Base-by-base conservation (phyloP, 2,888 invertebrate genomes). In the Calameuta filiformis region DNA sequence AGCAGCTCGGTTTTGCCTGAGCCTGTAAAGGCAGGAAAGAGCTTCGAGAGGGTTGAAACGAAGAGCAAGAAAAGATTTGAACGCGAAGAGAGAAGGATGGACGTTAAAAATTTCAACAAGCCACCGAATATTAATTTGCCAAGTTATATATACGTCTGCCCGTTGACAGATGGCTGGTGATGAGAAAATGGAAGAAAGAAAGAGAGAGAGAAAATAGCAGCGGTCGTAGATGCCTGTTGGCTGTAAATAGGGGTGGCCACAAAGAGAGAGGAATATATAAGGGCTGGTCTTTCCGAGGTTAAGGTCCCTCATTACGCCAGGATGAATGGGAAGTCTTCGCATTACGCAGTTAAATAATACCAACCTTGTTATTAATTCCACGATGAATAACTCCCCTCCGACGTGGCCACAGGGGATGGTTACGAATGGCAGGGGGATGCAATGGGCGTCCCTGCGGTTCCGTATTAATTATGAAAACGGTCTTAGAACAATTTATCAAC, bases 271-370 rank as follows among this genome's bases (percentile, higher is more conserved):
- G 40, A 40, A 40, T 40, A 40, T 40, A 40, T 40, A 40, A 40
- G 40, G 40, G 40, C 40, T 40, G 40, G 40, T 40, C 40, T 40
- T 40, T 40, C 40, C 40, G 15, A 40, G 40, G 69, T 30, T 15
- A 69, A 69, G n/a, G 69, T 69, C 69, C 69, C 69, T 69, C 69
- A 69, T 69, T 69, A 69, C 69, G 69, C 69, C 73, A 73, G 75
- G 76, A 78, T 73, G 81, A 79, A 80, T 80, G 77, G 76, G 75
- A 76, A 77, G 78, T 78, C 78, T 78, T 76, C 78, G 75, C 78
- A 73, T 78, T 78, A 78, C 69, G 69, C 78, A 78, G 75, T 78
- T 78, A 78, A 78, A 78, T 78, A 78, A 76, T 75, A 78, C 75
- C 78, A 75, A 73, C 78, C 75, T 78, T 75, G 78, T 78, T 78